A percentile compares a stretch with the other conserved stretches of the same genome.
These are phyloP conservation scores for Myopa tessellatipennis DNA, from an alignment of 2,888 invertebrate species.

Conservation along the genomic window DNA sequence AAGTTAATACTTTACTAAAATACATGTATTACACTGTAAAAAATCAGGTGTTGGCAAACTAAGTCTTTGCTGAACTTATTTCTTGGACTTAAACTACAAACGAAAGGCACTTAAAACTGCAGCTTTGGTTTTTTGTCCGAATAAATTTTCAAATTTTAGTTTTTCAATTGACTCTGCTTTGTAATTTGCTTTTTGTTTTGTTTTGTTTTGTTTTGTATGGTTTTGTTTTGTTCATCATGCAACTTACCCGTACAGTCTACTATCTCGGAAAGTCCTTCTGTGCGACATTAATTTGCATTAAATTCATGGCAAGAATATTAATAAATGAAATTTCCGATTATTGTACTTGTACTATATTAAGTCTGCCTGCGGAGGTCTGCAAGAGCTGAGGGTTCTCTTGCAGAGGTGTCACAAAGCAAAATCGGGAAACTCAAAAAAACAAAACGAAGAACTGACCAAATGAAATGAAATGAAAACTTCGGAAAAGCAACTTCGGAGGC, in stretches of 20 bases:
- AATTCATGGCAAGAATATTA: too few relatives aligned
- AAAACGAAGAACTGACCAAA: too few relatives aligned
- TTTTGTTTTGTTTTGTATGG: conserved; percentile 51
- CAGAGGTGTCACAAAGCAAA: too few relatives aligned
- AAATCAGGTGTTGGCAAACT: conserved; percentile 8
- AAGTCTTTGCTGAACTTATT: background rate
- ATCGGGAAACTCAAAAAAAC: too few relatives aligned
- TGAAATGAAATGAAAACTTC: too few relatives aligned
- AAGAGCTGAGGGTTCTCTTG: too few relatives aligned
- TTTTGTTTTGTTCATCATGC: conserved; percentile 63
- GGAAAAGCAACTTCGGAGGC: too few relatives aligned
- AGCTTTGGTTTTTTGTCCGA: background rate
- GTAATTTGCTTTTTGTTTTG: conserved; percentile 44
- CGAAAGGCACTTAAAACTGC: conserved; percentile 24
- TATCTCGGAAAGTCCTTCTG: conserved; percentile 91
- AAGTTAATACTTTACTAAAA: conserved; percentile 30
- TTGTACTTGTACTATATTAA: too few relatives aligned
- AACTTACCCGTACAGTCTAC: conserved; percentile 84
- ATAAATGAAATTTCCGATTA: too few relatives aligned
- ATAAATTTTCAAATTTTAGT: conserved; percentile 37
- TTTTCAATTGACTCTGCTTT: background rate
- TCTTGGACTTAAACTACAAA: conserved; percentile 32
- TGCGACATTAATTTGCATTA: conserved; percentile 44
- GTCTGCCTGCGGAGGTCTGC: too few relatives aligned
- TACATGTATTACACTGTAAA: conserved; percentile 25